Evolutionary conservation across 2,888 invertebrate species (phyloP), one percentile per base, ranked within the genome.

Genomic region (Andrena haemorrhoa): DNA sequence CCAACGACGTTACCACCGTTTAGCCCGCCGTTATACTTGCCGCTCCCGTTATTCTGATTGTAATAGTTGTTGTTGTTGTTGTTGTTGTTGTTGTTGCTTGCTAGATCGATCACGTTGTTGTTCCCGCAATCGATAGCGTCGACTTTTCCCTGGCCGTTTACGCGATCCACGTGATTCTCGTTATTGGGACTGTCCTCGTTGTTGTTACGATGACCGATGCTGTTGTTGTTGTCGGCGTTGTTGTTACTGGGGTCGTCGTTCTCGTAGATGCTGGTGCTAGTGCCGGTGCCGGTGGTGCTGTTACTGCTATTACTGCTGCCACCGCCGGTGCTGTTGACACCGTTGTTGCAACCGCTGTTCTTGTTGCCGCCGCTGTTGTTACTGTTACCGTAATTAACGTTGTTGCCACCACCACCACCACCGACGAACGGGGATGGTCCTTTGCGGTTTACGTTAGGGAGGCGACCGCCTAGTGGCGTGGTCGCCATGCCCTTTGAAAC

Each of bases 401-500:
- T 80, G 82, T 79, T 86, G 82, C 70, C 86, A 81, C 85, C 89
- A 88, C 89, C 86, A 89, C 89, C 86, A 89, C 89, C 89, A 88
- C 89, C 90, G 83, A 89, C 86, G 85, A 88, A 92, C 92, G 92
- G 91, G 89, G 91, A 93, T 87, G 91, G 92, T 90, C 92, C 93
- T 93, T 93, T 93, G 89, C 92, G 93, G 88, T 92, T 93, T 86
- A 92, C 90, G 92, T 92, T 93, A 92, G 93, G 93, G 93, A 92
- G 92, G 93, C 93, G 93, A 93, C 93, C 93, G 93, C 93, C 93
- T 93, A 93, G 91, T 93, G 93, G 93, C 93, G 93, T 93, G 92
- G 93, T 93, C 93, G 93, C 93, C 93, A 93, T 93, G 93, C 93
- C 93, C 93, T 93, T 93, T 91, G 90, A 92, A 92, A 92, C 93